Base-by-base conservation (phyloP, 1,140 invertebrate species). In the Drosophila arawakana region DNA sequence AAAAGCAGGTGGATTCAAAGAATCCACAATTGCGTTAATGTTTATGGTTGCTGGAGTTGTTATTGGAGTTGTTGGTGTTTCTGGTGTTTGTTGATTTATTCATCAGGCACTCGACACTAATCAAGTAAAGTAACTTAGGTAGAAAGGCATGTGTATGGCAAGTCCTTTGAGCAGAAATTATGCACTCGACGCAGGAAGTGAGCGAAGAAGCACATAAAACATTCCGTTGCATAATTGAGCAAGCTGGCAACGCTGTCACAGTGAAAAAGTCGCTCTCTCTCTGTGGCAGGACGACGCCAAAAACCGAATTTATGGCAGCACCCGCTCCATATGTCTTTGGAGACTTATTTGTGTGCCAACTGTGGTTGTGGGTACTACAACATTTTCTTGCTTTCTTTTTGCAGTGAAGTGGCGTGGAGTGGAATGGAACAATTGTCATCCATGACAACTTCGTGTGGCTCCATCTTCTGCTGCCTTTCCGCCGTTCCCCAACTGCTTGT, bases 151-250 rank as follows among this genome's bases (percentile, higher is more conserved):
- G 65, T 34, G 25, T 3, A 2, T 30, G 25, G 25, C 25, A 30
- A n/a, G 59, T 41, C 54, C 37, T 57, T 54, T 49, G 49, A 10
- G 25, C 37, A 65, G 83, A 67, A 88, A 62, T 81, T 79, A 73
- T 86, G 82, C 82, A 86, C 67, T 81, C 46, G 60, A 7, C 30
- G 35, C 35, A 57, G 66, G 30, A 57, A 44, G 35, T 18, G 30
- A 49, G 44, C 37, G 43, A 54, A 44, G 43, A 39, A 61, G 76
- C 55, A 55, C 80, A 86, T 86, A 86, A 86, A 86, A 83, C 83
- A 86, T 86, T 86, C 60, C 83, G 80, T 54, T 86, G 83, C 83
- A 86, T 86, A 86, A 86, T 86, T 86, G 83, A 86, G 73, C 65
- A 80, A 81, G 80, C 66, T 76, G 73, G 67, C 67, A 68, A 50